Evolutionary conservation across 2,888 invertebrate genomes (phyloP).

Genomic region (Eilema griseolum): DNA sequence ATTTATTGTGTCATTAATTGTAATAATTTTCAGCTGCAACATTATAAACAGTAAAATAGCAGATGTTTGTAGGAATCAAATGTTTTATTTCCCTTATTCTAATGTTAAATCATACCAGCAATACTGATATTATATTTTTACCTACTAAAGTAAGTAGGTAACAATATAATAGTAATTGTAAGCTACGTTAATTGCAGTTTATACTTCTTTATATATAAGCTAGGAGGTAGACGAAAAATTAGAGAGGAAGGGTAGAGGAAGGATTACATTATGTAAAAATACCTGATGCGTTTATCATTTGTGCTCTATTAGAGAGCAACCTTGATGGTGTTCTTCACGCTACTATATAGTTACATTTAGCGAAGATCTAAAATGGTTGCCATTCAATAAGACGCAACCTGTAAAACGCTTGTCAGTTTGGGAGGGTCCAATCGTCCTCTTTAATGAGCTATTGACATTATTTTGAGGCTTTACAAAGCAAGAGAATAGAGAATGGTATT

Average conservation of each 20-base stretch:
- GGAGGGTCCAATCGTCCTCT: conserved; percentile 62
- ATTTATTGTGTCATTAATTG: conserved; percentile 45
- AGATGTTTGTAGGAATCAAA: conserved; percentile 18
- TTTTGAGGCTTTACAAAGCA: conserved; percentile 29
- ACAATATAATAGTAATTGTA: too few species aligned
- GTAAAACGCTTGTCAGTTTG: conserved; percentile 56
- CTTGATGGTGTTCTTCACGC: not conserved
- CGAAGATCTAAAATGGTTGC: not conserved
- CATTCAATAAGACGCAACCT: not conserved
- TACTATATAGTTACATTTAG: not conserved
- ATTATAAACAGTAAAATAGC: conserved; percentile 43
- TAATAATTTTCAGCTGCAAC: conserved; percentile 44
- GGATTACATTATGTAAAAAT: too few species aligned
- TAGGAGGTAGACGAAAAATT: too few species aligned
- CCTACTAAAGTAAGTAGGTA: too few species aligned
- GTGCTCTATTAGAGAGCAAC: not conserved
- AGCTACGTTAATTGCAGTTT: too few species aligned
- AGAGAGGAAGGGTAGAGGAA: too few species aligned
- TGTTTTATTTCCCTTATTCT: conserved; percentile 22
- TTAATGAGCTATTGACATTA: conserved; percentile 76
- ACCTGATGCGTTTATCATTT: not conserved
- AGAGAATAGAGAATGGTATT: not conserved
- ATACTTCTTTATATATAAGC: too few species aligned
- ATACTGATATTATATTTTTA: too few species aligned
- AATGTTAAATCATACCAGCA: not conserved